Evolutionary conservation across 2,113 vertebrate species (phyloP), one percentile per base, ranked within the genome.

Genomic region (Notarius quadriscutis): DNA sequence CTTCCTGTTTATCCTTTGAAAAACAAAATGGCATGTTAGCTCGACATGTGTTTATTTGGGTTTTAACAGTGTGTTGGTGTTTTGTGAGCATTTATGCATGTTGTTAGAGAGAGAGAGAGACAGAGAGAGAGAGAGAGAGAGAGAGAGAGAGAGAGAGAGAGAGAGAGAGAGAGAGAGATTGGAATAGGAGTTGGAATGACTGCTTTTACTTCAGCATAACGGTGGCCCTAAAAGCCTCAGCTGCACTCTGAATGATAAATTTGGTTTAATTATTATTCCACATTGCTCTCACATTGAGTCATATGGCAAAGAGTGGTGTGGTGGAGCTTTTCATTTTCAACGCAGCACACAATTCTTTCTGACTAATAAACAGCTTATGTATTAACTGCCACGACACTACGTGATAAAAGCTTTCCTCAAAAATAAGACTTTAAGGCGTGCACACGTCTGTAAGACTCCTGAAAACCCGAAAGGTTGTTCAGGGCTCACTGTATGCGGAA

Each of bases 231-330:
- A 88, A 72, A 79, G 67, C 30, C 63, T 12, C 77, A 78, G 75
- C 72, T 81, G 58, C 60, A 77, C 69, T 71, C 58, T 5, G 62
- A 77, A 62, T 84, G 58, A 87, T 87, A 87, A 89, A 89, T 71
- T 86, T 65, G 58, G 67, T 60, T 74, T 82, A 53, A 85, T 89
- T 71, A 85, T 60, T 67, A 69, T 86, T 79, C 65, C 84, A 85
- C 87, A 89, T 82, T 78, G 87, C 87, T 85, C 84, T 79, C n/a
- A 72, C 63, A 72, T 71, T 74, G 85, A 58, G 65, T 50, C 87
- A 81, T 82, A 75, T 83, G 83, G 48, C 78, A 84, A 69, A 11
- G 62, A 48, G 67, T 71, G 72, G 53, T 50, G 79, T 86, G 82
- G 83, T 74, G 78, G 71, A 89, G 83, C 50, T 12, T 72, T 62